Percentiles rank a stretch among this genome's conserved stretches.
Evolutionary conservation across 2,113 vertebrate species (phyloP).

Genomic region (Microcebus jonahi): DNA sequence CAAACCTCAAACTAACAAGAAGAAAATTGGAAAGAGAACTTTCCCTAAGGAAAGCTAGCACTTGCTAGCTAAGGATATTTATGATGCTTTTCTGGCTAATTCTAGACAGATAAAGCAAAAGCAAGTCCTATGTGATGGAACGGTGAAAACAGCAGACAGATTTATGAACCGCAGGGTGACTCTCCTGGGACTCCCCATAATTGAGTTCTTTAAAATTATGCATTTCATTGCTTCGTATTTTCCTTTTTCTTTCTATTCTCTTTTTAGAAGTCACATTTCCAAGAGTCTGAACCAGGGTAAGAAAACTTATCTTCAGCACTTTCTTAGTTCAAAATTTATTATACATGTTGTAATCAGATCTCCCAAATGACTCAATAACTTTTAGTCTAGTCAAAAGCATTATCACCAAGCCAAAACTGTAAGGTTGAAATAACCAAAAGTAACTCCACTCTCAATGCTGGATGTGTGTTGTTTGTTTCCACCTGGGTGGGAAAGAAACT

Average conservation of each 20-base stretch:
- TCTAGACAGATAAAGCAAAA: conserved; percentile 43
- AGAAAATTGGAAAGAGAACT: conserved; percentile 32
- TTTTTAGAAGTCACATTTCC: conserved; percentile 31
- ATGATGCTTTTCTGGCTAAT: conserved; percentile 43
- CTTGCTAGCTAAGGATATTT: conserved; percentile 50
- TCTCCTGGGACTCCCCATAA: background rate
- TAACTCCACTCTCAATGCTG: background rate
- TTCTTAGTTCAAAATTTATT: conserved; percentile 52
- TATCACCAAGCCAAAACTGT: background rate
- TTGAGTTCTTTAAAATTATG: conserved; percentile 18
- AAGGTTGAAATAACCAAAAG: background rate
- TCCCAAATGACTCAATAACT: conserved; percentile 3
- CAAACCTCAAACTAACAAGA: conserved; percentile 14
- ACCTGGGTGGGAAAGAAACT: background rate
- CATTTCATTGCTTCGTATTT: conserved; percentile 24
- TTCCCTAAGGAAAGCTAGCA: conserved; percentile 38
- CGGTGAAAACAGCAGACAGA: conserved; percentile 30
- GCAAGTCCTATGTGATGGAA: background rate
- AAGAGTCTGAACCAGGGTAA: conserved; percentile 30
- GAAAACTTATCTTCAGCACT: conserved; percentile 47
- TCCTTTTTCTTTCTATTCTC: background rate
- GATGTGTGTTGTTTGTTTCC: background rate
- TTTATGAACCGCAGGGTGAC: background rate
- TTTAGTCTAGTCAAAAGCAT: background rate
- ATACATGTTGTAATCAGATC: conserved; percentile 22